phyloP scores from a whole-genome alignment of 2,888 invertebrate species.

The Deilephila elpenor region DNA sequence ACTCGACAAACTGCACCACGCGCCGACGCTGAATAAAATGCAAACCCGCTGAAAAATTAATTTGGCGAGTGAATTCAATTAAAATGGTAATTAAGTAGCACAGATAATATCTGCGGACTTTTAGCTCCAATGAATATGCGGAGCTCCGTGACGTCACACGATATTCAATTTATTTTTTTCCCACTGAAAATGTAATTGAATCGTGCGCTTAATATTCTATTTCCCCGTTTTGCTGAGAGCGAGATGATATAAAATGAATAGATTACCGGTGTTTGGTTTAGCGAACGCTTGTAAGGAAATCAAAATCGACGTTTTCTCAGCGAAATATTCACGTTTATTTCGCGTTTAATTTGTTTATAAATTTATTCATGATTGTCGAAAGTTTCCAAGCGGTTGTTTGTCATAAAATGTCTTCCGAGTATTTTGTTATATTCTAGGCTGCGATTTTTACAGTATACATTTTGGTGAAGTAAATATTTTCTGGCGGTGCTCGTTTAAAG shows the following conservation, averaged over 20 bases:
- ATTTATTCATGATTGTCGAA: slow-evolving; percentile 6
- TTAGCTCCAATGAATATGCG: slow-evolving; percentile 47
- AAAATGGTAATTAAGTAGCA: slow-evolving; percentile 62
- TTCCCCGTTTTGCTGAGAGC: slow-evolving; percentile 41
- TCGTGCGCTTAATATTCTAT: slow-evolving; percentile 50
- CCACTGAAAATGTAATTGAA: slow-evolving; percentile 49
- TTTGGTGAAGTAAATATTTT: no score
- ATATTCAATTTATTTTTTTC: slow-evolving; percentile 56
- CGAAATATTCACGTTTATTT: slow-evolving; percentile 2
- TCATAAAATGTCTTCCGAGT: neutral
- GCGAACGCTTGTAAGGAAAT: slow-evolving; percentile 24
- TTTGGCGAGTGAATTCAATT: slow-evolving; percentile 59
- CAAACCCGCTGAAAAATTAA: slow-evolving; percentile 45
- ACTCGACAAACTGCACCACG: neutral
- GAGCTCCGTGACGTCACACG: slow-evolving; percentile 40
- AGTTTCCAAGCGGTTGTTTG: neutral
- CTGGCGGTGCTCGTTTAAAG: slow-evolving; percentile 29
- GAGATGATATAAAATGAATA: slow-evolving; percentile 37
- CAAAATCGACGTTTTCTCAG: slow-evolving; percentile 8
- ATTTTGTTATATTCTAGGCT: neutral
- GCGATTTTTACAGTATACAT: neutral
- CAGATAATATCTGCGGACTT: slow-evolving; percentile 48
- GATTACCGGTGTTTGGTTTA: slow-evolving; percentile 24
- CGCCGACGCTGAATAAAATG: slow-evolving; percentile 28
- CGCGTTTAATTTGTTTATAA: neutral